Evolutionary conservation across 2,797 vertebrate genomes (phyloP).

Genomic region (Otus scops): DNA sequence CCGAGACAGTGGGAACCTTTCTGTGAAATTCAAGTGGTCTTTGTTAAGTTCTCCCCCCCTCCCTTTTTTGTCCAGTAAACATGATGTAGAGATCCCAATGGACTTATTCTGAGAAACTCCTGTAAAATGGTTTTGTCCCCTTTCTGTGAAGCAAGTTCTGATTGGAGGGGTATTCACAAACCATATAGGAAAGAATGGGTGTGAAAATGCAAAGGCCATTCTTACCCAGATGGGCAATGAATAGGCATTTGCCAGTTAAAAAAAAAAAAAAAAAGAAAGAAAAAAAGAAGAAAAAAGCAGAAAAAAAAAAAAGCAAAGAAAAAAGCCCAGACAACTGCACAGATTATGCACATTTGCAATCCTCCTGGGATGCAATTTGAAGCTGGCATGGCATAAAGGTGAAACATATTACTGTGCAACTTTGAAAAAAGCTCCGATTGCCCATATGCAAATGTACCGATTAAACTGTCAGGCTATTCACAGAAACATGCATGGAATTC

Average conservation of each 20-base stretch:
- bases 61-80: slow-evolving; percentile 70
- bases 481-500: slow-evolving; percentile 63
- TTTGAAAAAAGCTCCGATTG: slow-evolving; percentile 63
- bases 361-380: slow-evolving; percentile 50
- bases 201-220: slow-evolving; percentile 79
- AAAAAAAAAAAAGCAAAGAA: not conserved
- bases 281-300: not conserved
- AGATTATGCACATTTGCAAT: slow-evolving; percentile 71
- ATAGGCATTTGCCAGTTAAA: slow-evolving; percentile 73
- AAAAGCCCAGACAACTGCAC: slow-evolving; percentile 51
- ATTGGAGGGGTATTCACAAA: slow-evolving; percentile 78
- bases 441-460: slow-evolving; percentile 65
- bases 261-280: not conserved
- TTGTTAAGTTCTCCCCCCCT: slow-evolving; percentile 57
- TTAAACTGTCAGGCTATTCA: slow-evolving; percentile 67
- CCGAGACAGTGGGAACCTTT: slow-evolving; percentile 77
- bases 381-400: slow-evolving; percentile 63
- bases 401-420: slow-evolving; percentile 61
- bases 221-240: slow-evolving; percentile 77
- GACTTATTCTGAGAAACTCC: slow-evolving; percentile 77
- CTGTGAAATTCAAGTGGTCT: slow-evolving; percentile 72
- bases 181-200: slow-evolving; percentile 76
- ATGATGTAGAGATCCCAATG: slow-evolving; percentile 74
- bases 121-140: slow-evolving; percentile 74
- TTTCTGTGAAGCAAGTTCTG: slow-evolving; percentile 74